Conservation (phyloP, 2,888 invertebrate species). For the Zaprionus obscuricornis region DNA sequence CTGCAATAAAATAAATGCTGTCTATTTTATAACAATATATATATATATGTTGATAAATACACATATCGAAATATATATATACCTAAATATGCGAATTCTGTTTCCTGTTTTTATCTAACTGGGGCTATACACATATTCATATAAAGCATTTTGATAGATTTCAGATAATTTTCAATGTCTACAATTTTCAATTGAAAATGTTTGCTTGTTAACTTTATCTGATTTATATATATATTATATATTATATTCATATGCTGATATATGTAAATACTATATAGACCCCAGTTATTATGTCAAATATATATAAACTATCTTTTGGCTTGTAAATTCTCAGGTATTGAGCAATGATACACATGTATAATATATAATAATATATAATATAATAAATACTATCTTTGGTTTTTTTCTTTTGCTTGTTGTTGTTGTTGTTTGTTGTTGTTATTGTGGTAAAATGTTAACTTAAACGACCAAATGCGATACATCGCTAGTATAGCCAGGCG, state of each 20-base stretch:
- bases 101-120: slow-evolving; percentile 6
- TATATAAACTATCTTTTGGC: slow-evolving; percentile 25
- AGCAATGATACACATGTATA: slow-evolving; percentile 30
- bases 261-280: too few relatives aligned
- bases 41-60: slow-evolving; percentile 33
- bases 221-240: too few relatives aligned
- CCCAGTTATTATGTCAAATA: too few relatives aligned
- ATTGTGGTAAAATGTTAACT: slow-evolving; percentile 62
- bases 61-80: slow-evolving; percentile 13
- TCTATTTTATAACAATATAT: slow-evolving; percentile 21
- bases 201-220: too few relatives aligned
- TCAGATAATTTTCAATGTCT: too few relatives aligned
- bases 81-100: background rate
- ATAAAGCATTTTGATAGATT: too few relatives aligned
- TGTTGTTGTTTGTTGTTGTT: background rate
- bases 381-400: slow-evolving; percentile 11
- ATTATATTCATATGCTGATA: too few relatives aligned
- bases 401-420: slow-evolving; percentile 15
- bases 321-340: slow-evolving; percentile 45
- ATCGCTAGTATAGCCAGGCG: slow-evolving; percentile 91
- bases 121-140: slow-evolving; percentile 7
- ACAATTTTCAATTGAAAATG: too few relatives aligned
- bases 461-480: slow-evolving; percentile 92
- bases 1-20: slow-evolving; percentile 42
- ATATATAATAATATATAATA: slow-evolving; percentile 13